Evolutionary conservation across 2,797 vertebrate genomes (phyloP), one percentile per base, ranked within the genome.

Genomic region (Gymnothorax reevesii): DNA sequence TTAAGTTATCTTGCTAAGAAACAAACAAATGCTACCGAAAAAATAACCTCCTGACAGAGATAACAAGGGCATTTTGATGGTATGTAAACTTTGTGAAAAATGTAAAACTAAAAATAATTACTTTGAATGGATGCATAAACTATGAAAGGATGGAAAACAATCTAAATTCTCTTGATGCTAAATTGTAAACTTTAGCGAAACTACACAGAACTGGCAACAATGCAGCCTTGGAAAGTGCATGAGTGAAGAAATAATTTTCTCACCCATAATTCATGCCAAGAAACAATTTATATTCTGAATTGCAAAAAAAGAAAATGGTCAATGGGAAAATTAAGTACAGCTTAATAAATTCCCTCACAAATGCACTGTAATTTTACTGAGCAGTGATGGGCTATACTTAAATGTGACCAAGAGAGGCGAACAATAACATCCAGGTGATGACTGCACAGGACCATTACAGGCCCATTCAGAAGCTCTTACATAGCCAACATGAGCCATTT

Each of bases 211-310:
- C 27, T 17, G 27, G 49, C 27, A 6, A 75, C 27, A 25, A 25
- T 7, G 27, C 10, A 27, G 25, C 69, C 8, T 27, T 4, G 33
- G 27, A 13, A 75, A 75, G 17, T 3, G 9, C 25, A 59, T 82
- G 59, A 83, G 27, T 57, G 10, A 13, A 13, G 27, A 13, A 27
- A 59, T 9, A 59, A 59, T 57, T 12, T 22, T 17, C 89, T 88
- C 88, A 90, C 90, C 64, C 49, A 86, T 57, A 13, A 5, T 66
- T 42, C 10, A 64, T 80, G 42, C 27, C 86, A 80, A 2, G n/a
- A 82, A 20, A 42, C 20, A 62, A 85, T 33, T 88, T 7, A 59
- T n/a, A 75, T 57, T 57, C 83, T 27, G 62, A 88, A 83, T 88
- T 92, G 20, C 59, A 7, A 57, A 84, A 59, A 49, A 82, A 64